Percentiles rank a stretch among this genome's conserved stretches.
Conservation (phyloP, 2,113 vertebrate genomes). For the Pyxicephalus adspersus region DNA sequence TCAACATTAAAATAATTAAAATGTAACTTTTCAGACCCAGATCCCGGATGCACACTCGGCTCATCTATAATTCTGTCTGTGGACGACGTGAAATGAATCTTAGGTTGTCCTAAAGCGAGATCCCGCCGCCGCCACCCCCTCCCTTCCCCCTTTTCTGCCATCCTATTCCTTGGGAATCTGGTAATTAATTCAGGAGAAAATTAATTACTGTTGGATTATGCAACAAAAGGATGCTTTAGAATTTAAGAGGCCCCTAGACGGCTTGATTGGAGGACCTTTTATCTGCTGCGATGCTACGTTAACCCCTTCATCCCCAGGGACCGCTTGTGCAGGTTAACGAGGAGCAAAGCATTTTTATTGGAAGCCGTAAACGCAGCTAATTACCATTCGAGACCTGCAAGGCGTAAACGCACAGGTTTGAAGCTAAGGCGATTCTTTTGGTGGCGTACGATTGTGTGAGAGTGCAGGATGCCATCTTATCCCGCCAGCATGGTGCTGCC, state of each 20-base stretch:
- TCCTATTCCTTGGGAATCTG: slow-evolving; percentile 62
- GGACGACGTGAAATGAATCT: slow-evolving; percentile 22
- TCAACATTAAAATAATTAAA: too few relatives aligned
- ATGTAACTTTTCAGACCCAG: background rate
- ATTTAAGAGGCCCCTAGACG: slow-evolving; percentile 52
- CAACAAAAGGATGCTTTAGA: slow-evolving; percentile 56
- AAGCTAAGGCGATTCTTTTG: too few relatives aligned
- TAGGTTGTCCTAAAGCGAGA: slow-evolving; percentile 29
- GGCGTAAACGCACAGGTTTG: background rate
- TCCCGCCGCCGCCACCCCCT: background rate
- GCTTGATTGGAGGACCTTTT: slow-evolving; percentile 18
- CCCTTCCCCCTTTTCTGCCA: background rate
- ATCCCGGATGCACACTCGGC: background rate
- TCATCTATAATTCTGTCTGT: background rate
- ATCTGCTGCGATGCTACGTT: slow-evolving; percentile 23
- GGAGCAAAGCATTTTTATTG: too few relatives aligned
- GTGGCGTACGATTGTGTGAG: background rate
- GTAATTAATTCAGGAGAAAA: slow-evolving; percentile 88
- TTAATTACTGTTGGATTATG: slow-evolving; percentile 79
- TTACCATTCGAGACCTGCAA: background rate
- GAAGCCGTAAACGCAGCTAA: too few relatives aligned
- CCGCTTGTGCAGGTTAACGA: background rate
- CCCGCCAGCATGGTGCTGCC: slow-evolving; percentile 17
- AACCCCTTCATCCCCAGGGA: slow-evolving; percentile 29
- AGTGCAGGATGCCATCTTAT: slow-evolving; percentile 2